phyloP scores from a whole-genome alignment of 2,113 vertebrate genomes.

The Tragelaphus strepsiceros region DNA sequence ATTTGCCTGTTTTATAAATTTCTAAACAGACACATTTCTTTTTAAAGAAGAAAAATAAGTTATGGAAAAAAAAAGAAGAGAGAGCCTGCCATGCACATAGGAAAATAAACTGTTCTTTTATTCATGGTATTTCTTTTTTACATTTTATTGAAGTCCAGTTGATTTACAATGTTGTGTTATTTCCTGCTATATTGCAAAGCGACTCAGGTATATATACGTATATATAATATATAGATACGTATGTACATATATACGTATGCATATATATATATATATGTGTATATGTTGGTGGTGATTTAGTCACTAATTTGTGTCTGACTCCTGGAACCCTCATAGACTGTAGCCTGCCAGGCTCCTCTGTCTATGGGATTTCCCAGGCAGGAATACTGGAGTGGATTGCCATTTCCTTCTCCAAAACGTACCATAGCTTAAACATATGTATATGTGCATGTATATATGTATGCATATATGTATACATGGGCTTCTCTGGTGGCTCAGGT shows the following conservation, averaged over 20 bases:
- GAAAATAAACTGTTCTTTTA: not conserved
- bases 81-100: not conserved
- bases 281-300: not conserved
- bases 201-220: not conserved
- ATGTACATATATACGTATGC: too few relatives aligned
- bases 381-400: not conserved
- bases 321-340: not conserved
- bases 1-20: not conserved
- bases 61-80: not conserved
- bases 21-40: not conserved
- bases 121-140: not conserved
- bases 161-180: not conserved
- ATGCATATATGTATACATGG: not conserved
- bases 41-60: not conserved
- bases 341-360: not conserved
- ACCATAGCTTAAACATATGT: not conserved
- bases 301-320: not conserved
- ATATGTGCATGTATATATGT: not conserved
- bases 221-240: not conserved
- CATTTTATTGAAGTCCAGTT: not conserved
- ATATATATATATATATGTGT: not conserved
- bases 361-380: not conserved
- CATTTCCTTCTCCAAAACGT: not conserved
- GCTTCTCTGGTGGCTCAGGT: not conserved
- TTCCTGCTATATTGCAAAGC: not conserved